A percentile compares a stretch with the other conserved stretches of the same genome.
Evolutionary conservation across 2,113 vertebrate species (phyloP).

Genomic region (Gavia stellata): DNA sequence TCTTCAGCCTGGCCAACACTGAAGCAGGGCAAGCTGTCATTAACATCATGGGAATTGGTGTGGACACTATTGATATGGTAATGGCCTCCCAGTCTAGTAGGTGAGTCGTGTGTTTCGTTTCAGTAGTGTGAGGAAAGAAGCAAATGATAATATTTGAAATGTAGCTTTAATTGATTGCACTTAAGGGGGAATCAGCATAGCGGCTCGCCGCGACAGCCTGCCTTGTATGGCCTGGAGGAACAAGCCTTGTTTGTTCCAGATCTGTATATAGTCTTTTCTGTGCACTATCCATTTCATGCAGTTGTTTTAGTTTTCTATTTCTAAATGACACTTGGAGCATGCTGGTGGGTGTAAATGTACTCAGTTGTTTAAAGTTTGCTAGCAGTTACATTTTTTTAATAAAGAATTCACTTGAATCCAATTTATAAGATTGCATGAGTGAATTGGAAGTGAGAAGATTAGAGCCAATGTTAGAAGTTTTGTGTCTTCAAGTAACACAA

Average conservation of each 20-base stretch:
- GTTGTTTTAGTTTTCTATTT: not conserved
- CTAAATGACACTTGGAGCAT: not conserved
- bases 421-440: not conserved
- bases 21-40: slow-evolving; percentile 95
- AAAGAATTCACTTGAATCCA: not conserved
- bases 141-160: not conserved
- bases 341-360: not conserved
- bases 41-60: slow-evolving; percentile 95
- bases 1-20: slow-evolving; percentile 93
- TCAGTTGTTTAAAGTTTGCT: not conserved
- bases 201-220: not conserved
- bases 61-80: slow-evolving; percentile 93
- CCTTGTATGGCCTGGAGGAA: not conserved
- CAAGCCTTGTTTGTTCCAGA: not conserved
- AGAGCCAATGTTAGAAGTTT: not conserved
- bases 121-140: not conserved
- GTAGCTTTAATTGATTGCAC: not conserved
- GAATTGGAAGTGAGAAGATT: not conserved
- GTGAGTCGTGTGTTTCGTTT: slow-evolving; percentile 57
- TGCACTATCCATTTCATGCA: not conserved
- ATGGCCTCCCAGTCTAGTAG: slow-evolving; percentile 89
- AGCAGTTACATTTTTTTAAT: not conserved
- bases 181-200: not conserved
- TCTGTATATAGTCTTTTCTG: not conserved
- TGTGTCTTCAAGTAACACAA: not conserved